phyloP scores from a whole-genome alignment of 64 coral and sea anemone species.

The Pocillopora damicornis region DNA sequence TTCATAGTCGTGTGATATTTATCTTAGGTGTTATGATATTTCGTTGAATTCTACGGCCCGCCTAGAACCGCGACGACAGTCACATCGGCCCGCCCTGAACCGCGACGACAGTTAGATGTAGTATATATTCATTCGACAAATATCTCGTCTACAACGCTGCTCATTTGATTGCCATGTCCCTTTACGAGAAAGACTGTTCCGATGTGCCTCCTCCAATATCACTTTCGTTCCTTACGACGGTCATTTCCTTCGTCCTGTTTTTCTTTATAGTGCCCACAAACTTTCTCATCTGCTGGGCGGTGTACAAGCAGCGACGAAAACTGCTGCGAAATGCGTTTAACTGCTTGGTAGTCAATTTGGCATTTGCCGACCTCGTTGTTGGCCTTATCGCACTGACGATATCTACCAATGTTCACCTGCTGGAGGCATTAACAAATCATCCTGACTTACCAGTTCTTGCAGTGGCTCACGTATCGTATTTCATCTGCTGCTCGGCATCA shows the following conservation, averaged over 20 bases:
- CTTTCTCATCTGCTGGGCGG: constrained; percentile 51
- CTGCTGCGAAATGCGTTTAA: constrained; percentile 55
- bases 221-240: constrained; percentile 45
- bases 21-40: too few relatives aligned
- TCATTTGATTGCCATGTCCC: too few relatives aligned
- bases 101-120: too few relatives aligned
- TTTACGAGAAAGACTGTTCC: not conserved
- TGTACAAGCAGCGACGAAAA: constrained; percentile 44
- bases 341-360: constrained; percentile 65
- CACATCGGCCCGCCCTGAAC: too few relatives aligned
- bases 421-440: constrained; percentile 25
- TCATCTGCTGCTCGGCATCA: constrained; percentile 84
- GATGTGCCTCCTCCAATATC: constrained; percentile 13
- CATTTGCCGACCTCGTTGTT: constrained; percentile 57
- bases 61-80: too few relatives aligned
- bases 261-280: constrained; percentile 54
- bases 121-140: too few relatives aligned
- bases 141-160: too few relatives aligned
- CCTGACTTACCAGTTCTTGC: constrained; percentile 3
- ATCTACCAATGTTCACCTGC: constrained; percentile 36
- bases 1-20: too few relatives aligned
- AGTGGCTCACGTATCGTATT: constrained; percentile 54
- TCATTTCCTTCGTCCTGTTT: constrained; percentile 34
- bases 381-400: constrained; percentile 54
- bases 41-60: too few relatives aligned